Base-by-base conservation (phyloP, 2,113 vertebrate species). In the Zosterops lateralis region DNA sequence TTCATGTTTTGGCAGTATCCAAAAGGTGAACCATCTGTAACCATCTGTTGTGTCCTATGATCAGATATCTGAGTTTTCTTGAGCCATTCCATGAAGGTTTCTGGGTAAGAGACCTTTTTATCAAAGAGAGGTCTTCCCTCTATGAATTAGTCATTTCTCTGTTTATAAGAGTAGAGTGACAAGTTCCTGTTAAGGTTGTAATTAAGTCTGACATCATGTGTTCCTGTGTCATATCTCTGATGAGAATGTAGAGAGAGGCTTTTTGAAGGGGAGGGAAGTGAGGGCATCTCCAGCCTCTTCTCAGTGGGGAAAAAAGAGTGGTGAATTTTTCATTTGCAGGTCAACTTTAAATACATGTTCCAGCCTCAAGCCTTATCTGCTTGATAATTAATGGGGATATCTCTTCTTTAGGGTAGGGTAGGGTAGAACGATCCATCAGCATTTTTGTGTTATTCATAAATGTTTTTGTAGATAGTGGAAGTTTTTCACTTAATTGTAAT, bases 271-370 rank as follows among this genome's bases (percentile, higher is more conserved):
- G 54, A 56, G 19, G 10, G 44, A 85, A 32, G 32, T 5, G n/a
- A 85, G 60, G 65, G 10, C 28, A 17, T 91, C 44, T 32, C 4
- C 14, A 4, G 8, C 53, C 29, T 79, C 17, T 65, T 73, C 31
- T 70, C 26, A 78, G 1, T 8, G 2, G 16, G 2, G 10, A 29
- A 21, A 86, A 86, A 51, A 36, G 14, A 38, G 45, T 26, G 56
- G 32, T 73, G 44, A 80, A 60, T 89, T 94, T 95, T 93, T 93
- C 94, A 29, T 97, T 96, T 97, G 96, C 95, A 95, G 95, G 87
- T 97, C 95, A 96, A 96, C 95, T 95, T 95, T 75, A 88, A 93
- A 96, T 97, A 95, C 94, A 42, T 50, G 28, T 93, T 96, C 67
- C 90, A 95, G 96, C 96, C 93, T 95, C 93, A 96, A 94, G 78